Conservation (phyloP, 2,888 invertebrate genomes). For the Rhagonycha lutea region DNA sequence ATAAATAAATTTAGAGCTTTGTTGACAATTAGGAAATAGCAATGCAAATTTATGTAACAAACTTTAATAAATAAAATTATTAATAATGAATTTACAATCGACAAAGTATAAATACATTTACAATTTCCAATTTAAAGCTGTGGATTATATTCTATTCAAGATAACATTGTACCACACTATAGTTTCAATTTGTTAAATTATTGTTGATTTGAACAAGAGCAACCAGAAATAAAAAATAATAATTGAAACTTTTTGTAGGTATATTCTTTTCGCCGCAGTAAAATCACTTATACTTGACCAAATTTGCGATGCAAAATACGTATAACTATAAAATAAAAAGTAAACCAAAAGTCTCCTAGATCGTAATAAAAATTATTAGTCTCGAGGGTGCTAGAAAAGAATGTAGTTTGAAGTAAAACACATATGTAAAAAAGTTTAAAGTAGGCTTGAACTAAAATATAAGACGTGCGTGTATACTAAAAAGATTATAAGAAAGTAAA, state of each 20-base stretch:
- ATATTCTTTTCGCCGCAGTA: too few relatives aligned
- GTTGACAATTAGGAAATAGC: conserved; percentile 1
- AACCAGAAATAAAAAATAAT: not conserved
- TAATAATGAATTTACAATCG: conserved; percentile 1
- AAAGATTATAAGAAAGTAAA: not conserved
- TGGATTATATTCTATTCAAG: not conserved
- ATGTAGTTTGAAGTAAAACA: not conserved
- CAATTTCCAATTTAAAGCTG: not conserved
- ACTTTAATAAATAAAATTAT: not conserved
- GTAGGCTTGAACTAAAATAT: not conserved
- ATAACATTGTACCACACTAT: not conserved
- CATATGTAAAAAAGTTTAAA: not conserved
- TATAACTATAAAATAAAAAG: not conserved
- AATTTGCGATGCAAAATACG: not conserved
- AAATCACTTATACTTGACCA: not conserved
- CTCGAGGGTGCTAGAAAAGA: not conserved
- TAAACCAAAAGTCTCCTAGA: not conserved
- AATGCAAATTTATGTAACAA: not conserved
- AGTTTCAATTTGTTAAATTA: not conserved
- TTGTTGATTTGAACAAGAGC: not conserved
- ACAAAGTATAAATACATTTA: not conserved
- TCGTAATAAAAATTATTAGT: not conserved
- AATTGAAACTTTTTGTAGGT: not conserved
- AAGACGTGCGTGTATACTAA: not conserved
- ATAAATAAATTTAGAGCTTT: not conserved